These are phyloP conservation scores for Thamnophis elegans DNA, from an alignment of 2,797 vertebrate species.

Conservation along the genomic window DNA sequence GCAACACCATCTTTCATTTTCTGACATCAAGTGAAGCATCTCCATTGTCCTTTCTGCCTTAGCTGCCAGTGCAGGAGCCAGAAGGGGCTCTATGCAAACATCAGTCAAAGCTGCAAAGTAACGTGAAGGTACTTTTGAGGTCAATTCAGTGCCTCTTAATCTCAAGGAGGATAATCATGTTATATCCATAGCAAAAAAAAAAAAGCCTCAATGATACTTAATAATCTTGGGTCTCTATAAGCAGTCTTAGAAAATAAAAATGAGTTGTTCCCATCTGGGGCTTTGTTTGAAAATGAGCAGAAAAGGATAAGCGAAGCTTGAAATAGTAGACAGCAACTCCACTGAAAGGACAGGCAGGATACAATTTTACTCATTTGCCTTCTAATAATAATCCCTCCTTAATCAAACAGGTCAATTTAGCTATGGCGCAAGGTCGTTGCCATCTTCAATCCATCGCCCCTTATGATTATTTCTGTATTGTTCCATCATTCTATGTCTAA, in stretches of 20 bases:
- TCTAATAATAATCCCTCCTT: not conserved
- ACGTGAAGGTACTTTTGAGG: not conserved
- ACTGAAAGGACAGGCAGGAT: not conserved
- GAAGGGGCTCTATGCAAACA: not conserved
- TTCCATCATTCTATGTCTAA: not conserved
- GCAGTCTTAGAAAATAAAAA: not conserved
- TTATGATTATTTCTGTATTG: not conserved
- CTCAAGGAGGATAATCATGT: not conserved
- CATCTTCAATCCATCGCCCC: not conserved
- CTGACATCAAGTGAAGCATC: not conserved
- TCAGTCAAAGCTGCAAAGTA: not conserved
- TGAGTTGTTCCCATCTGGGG: not conserved
- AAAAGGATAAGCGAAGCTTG: not conserved
- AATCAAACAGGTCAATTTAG: not conserved
- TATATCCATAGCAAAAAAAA: not conserved
- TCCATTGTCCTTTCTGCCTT: not conserved
- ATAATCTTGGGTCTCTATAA: not conserved
- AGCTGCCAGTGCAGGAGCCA: not conserved
- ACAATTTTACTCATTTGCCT: not conserved
- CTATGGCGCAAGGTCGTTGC: not conserved
- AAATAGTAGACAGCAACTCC: not conserved
- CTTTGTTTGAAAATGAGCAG: not conserved
- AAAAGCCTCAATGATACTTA: not conserved
- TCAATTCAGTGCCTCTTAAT: not conserved
- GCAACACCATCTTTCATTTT: not conserved